phyloP scores from a whole-genome alignment of 2,888 invertebrate genomes.

The Xylota segnis region DNA sequence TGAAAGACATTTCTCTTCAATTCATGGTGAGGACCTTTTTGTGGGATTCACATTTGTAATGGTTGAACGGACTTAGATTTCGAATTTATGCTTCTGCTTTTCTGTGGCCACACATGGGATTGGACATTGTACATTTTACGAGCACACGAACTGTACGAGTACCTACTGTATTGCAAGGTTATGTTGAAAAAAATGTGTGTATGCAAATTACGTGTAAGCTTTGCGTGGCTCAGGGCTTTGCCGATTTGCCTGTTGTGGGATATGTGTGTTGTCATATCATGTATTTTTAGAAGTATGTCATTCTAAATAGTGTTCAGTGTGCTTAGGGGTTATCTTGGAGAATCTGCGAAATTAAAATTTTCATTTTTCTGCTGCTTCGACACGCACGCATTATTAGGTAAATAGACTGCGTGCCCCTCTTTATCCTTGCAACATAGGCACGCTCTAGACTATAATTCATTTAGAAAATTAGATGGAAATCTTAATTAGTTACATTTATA shows the following conservation, averaged over 20 bases:
- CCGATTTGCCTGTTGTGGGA: background rate
- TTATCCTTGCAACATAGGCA: background rate
- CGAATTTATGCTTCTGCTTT: background rate
- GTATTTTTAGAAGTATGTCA: background rate
- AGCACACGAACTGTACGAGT: background rate
- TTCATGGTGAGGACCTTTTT: background rate
- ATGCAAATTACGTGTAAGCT: background rate
- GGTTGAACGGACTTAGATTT: background rate
- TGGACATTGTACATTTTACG: background rate
- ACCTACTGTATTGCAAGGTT: background rate
- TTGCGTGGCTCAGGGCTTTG: background rate
- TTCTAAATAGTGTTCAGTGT: background rate
- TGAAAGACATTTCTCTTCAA: background rate
- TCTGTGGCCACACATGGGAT: background rate
- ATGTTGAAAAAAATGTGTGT: background rate
- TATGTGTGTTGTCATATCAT: too few species aligned
- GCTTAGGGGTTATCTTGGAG: background rate
- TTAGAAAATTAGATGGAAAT: background rate
- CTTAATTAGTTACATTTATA: too few species aligned
- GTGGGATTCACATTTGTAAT: background rate
- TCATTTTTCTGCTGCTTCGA: background rate
- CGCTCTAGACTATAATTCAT: background rate
- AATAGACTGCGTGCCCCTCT: too few species aligned
- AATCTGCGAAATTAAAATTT: background rate
- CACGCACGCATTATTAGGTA: background rate